These are phyloP conservation scores for Eulemur rubriventer DNA, from an alignment of 2,797 vertebrate genomes.

Conservation along the genomic window DNA sequence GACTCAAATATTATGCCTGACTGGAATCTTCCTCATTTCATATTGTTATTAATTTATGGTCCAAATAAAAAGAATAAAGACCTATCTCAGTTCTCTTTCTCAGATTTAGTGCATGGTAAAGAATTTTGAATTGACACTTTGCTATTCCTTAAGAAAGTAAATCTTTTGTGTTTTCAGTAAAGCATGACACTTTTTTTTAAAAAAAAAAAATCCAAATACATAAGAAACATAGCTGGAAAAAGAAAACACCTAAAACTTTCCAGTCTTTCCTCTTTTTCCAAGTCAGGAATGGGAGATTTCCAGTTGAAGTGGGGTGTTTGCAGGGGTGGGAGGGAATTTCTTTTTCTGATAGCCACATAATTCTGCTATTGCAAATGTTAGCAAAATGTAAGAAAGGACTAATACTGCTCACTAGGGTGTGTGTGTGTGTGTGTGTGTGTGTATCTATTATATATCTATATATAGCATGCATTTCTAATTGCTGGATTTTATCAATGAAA, in stretches of 20 bases:
- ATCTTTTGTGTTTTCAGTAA: not conserved
- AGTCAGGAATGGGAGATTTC: not conserved
- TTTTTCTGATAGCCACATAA: not conserved
- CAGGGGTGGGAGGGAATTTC: not conserved
- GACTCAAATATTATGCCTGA: not conserved
- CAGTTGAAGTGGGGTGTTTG: not conserved
- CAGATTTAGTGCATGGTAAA: not conserved
- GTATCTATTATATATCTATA: not conserved
- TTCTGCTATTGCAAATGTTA: not conserved
- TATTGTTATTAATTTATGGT: not conserved
- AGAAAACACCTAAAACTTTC: not conserved
- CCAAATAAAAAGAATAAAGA: not conserved
- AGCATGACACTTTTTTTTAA: not conserved
- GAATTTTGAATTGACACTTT: not conserved
- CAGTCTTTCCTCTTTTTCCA: not conserved
- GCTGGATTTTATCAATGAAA: not conserved
- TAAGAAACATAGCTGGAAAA: not conserved
- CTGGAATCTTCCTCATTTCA: not conserved
- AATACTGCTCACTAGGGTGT: not conserved
- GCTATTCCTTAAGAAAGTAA: not conserved
- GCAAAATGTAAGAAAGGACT: conserved; percentile 15
- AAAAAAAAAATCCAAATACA: not conserved
- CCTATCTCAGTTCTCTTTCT: not conserved
- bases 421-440: too few species aligned
- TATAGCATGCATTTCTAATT: not conserved